Evolutionary conservation across 1,140 invertebrate genomes (phyloP), one percentile per base, ranked within the genome.

Genomic region (Calliopsis andreniformis): DNA sequence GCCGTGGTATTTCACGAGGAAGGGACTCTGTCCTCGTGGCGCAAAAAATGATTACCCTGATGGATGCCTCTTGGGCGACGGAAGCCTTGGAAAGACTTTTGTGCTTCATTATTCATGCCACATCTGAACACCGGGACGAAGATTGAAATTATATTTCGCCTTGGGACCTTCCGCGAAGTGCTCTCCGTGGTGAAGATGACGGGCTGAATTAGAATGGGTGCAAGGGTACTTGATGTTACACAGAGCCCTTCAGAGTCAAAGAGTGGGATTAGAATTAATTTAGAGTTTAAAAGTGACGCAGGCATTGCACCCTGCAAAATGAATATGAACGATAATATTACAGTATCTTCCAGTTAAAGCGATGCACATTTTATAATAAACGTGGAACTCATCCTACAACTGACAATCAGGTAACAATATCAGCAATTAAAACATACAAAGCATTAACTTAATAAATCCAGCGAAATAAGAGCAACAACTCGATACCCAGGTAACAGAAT

Each of bases 1-100:
- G 55, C 53, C 12, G 51, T 71, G 78, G 68, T 58, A 72, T 72
- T 78, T 78, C 63, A 42, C 43, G 1, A 25, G n/a, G 51, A 39
- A 10, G 35, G 35, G 3, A 10, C 10, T 16, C 35, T 55, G 25
- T 25, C 20, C 28, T 25, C 28, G 51, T 45, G 42, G 32, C 62
- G 45, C 14, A 67, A 75, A 75, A n/a, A 75, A 75, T 75, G 35
- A 63, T 75, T 75, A 30, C 63, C 35, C 14, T 67, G 69, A 53
- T 32, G 23, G 47, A 4, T 14, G 30, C 10, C 14, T 20, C 10
- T 28, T 14, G 20, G 14, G 1, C 42, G 10, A 7, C 16, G 4
- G 25, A 2, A 16, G 18, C 4, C 18, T 10, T 35, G 39, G 39
- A 18, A 45, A 10, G 18, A 20, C 42, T 67, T 23, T 18, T 35